Evolutionary conservation across 2,888 invertebrate genomes (phyloP).

Genomic region (Platycnemis pennipes): DNA sequence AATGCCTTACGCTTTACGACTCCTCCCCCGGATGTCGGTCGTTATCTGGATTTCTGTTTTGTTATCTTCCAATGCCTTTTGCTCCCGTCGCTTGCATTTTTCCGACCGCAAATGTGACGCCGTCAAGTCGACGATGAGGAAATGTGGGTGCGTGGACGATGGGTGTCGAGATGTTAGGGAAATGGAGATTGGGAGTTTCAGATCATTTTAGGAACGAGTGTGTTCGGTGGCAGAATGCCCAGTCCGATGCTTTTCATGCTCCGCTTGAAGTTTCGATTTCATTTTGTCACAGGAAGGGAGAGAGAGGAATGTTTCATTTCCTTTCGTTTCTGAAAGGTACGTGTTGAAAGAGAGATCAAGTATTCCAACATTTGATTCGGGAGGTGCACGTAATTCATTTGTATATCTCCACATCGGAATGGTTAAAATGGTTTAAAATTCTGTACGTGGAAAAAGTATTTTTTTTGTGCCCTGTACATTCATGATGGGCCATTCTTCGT

Average conservation of each 20-base stretch:
- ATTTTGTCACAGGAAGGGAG: not conserved
- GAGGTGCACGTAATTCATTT: no score
- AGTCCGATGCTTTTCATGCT: not conserved
- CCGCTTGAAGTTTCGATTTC: not conserved
- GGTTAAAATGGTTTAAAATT: no score
- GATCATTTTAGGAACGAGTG: not conserved
- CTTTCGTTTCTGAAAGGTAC: not conserved
- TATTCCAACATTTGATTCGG: no score
- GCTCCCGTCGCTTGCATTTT: slow-evolving; percentile 26
- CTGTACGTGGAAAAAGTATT: no score
- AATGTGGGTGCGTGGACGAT: not conserved
- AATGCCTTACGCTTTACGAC: not conserved
- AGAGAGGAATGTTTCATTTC: not conserved
- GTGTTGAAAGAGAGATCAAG: no score
- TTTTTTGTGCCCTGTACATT: no score
- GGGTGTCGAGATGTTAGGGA: not conserved
- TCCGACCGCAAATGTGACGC: slow-evolving; percentile 45
- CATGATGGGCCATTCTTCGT: no score
- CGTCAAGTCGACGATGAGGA: not conserved
- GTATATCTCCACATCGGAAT: no score
- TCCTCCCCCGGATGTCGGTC: slow-evolving; percentile 20
- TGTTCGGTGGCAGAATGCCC: not conserved
- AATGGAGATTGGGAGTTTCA: not conserved
- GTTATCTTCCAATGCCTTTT: slow-evolving; percentile 12
- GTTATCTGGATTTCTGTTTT: not conserved